Base-by-base conservation (phyloP, 2,113 vertebrate genomes). In the Falcunculus frontatus region DNA sequence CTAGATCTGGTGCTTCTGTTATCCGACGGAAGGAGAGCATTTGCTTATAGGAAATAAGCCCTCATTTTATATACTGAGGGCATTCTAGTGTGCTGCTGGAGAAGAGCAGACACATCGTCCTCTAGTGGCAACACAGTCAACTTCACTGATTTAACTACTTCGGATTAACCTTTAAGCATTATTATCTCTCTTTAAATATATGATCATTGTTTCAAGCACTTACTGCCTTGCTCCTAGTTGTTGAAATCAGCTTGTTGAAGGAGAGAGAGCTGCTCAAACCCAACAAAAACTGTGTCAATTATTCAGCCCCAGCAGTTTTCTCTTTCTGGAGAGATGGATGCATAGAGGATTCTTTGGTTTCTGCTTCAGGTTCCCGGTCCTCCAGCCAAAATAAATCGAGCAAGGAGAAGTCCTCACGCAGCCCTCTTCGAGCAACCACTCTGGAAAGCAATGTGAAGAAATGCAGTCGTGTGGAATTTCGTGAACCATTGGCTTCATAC, bases 401-500 rank as follows among this genome's bases (percentile, higher is more conserved):
- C 56, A 99, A 98, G 95, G 99, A 99, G 84, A 99, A 99, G 94
- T 98, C 96, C 82, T 99, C 98, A 44, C 99, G 99, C 62, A 99
- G 99, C 94, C 99, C 99, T 33, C 98, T 99, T 67, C 98, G 98
- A 97, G 98, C 96, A 20, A 98, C 99, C 86, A 99, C 99, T 32
- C 98, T 99, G 94, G 99, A 99, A 92, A 99, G 98, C 97, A 99
- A 99, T 33, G 98, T 99, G 80, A 98, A 98, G 70, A 98, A 98
- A 89, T 98, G 89, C 92, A 98, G 65, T 81, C 98, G 53, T 19
- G 99, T 99, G 91, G 99, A 98, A 80, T 99, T 99, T 50, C 98
- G 97, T 89, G 99, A 99, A 19, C 99, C 99, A 1, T 91, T 99
- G 93, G 97, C 98, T 94, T 99, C 98, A 1, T 99, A 98, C 97